Conservation (phyloP, 2,888 invertebrate species). For the Caradrina clavipalpis region DNA sequence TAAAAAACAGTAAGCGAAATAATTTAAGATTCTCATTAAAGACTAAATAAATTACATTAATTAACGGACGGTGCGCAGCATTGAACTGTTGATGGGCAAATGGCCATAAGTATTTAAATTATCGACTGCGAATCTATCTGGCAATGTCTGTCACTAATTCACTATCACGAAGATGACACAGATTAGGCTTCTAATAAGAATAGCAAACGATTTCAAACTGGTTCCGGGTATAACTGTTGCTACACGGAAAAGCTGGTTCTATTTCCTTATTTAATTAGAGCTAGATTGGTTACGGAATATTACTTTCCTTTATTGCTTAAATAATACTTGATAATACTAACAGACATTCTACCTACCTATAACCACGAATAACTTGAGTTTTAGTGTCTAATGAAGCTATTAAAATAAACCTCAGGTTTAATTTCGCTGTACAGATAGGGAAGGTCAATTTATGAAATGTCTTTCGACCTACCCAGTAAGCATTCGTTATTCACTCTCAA, state of each 20-base stretch:
- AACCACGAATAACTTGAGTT: too few species aligned
- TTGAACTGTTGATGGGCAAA: conserved; percentile 63
- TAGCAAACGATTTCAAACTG: conserved; percentile 5
- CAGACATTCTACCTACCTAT: too few species aligned
- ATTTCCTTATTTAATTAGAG: background rate
- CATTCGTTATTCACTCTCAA: too few species aligned
- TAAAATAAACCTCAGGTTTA: too few species aligned
- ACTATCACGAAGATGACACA: conserved; percentile 29
- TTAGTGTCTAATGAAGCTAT: too few species aligned
- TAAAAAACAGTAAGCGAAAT: conserved; percentile 21
- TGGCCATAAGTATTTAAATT: conserved; percentile 56
- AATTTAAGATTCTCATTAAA: conserved; percentile 42
- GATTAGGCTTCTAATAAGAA: background rate
- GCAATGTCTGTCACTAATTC: conserved; percentile 33
- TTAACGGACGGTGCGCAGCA: conserved; percentile 58
- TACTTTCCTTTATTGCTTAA: too few species aligned
- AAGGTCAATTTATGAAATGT: too few species aligned
- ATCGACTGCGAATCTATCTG: conserved; percentile 41
- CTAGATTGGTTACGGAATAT: background rate
- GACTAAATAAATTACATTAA: conserved; percentile 65
- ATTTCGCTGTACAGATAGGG: too few species aligned
- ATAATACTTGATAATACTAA: too few species aligned
- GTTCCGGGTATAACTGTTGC: background rate
- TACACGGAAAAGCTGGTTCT: background rate
- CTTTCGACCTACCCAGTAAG: too few species aligned